Percentiles rank a stretch among this genome's conserved stretches.
phyloP scores from a whole-genome alignment of 2,113 vertebrate genomes.

The Okapia johnstoni region DNA sequence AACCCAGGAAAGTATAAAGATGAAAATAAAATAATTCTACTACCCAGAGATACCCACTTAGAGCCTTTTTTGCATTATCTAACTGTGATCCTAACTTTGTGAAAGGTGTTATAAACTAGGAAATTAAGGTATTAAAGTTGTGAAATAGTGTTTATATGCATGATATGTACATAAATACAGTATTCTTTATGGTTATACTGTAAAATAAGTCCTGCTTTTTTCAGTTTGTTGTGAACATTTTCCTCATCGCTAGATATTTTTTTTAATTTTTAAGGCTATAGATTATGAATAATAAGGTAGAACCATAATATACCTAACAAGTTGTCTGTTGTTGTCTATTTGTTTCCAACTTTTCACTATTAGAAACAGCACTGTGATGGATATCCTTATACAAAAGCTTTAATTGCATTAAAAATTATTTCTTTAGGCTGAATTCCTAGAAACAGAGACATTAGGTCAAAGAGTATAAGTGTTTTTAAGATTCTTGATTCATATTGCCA shows the following conservation, averaged over 20 bases:
- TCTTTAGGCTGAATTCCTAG: conserved; percentile 45
- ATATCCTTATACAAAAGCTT: not conserved
- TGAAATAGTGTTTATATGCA: not conserved
- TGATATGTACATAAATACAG: not conserved
- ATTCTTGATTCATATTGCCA: conserved; percentile 20
- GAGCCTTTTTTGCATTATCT: not conserved
- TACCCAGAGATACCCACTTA: not conserved
- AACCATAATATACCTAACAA: not conserved
- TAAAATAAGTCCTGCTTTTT: not conserved
- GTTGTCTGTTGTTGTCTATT: not conserved
- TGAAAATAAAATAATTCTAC: not conserved
- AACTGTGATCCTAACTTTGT: not conserved
- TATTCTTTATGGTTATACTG: not conserved
- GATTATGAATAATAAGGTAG: not conserved
- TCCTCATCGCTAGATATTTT: not conserved
- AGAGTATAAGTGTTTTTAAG: conserved; percentile 30
- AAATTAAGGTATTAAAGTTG: not conserved
- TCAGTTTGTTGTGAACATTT: conserved; percentile 1
- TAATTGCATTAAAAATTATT: not conserved
- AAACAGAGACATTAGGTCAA: conserved; percentile 49
- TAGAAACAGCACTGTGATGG: conserved; percentile 24
- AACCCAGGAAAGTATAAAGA: not conserved
- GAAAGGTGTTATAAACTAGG: not conserved
- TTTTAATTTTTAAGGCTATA: not conserved
- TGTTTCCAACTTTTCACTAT: not conserved